Base-by-base conservation (phyloP, 2,113 vertebrate species). In the Thunnus thynnus region DNA sequence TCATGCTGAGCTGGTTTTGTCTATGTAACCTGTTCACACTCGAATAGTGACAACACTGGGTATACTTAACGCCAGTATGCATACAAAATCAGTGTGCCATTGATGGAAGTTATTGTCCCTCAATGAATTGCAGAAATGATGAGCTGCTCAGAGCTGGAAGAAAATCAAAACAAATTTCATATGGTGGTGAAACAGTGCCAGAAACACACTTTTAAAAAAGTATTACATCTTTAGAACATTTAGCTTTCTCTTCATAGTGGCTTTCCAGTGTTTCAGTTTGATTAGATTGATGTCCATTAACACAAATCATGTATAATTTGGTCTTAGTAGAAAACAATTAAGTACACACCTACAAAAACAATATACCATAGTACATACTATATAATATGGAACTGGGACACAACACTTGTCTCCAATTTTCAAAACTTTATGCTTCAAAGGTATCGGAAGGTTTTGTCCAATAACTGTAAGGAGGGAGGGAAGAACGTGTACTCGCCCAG, bases 401-500 rank as follows among this genome's bases (percentile, higher is more conserved):
- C 1, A 6, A 52, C 1, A 18, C 11, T n/a, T 70, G 14, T 41
- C 36, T 41, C 36, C 58, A 9, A 14, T 13, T n/a, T 4, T 57
- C 6, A 25, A 17, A 6, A 27, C 17, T 25, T 55, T 55, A 6
- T 86, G 14, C 47, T 82, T 67, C 47, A 47, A 85, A 99, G 98
- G 87, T 99, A 99, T 89, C 95, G 98, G 3, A 96, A 96, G 84
- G 97, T 99, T 46, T 95, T 99, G 65, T 96, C 97, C 75, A 99
- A 99, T 89, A 99, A 99, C 92, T 99, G 98, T 93, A 97, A 97
- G 3, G 96, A 97, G 5, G 95, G 92, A 5, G 92, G 97, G 63
- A 85, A 88, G 81, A 97, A 97, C 3, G 95, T 96, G 70, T 98
- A 96, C 77, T 96, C 94, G 0, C 96, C 98, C 82, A 96, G 93